Evolutionary conservation across 2,797 vertebrate species (phyloP), one percentile per base, ranked within the genome.

Genomic region (Sardinella longiceps): DNA sequence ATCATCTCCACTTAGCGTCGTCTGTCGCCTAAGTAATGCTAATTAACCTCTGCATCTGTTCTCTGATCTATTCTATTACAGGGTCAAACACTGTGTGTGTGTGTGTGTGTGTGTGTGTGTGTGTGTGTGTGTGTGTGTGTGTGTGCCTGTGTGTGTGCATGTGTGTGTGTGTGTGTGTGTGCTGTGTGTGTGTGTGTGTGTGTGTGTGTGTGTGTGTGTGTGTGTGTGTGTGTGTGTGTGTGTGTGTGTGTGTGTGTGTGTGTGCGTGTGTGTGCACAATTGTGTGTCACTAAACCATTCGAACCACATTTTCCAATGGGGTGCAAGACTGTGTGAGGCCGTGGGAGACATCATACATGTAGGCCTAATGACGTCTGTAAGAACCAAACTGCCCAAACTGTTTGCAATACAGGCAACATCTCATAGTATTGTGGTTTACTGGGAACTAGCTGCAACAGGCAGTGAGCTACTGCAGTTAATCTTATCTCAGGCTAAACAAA

Each of bases 11-110:
- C 90, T 87, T 85, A 89, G 89, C 88, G 84, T 91, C 91, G 92
- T 91, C 91, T 91, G 91, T 90, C 91, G 83, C 89, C 90, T 91
- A 93, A 93, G 93, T 90, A 90, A 93, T 91, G 90, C 93, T 91
- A 93, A 95, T 93, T 91, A 94, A 94, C 87, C 88, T 88, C 2
- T 83, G 50, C 90, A 90, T 88, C 91, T 77, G 37, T 14, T 43
- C 28, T 43, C 70, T 43, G 37, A 77, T 77, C 70, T 77, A 77
- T 43, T 77, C 70, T 11, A 43, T 77, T 77, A 77, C 6, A 39
- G 70, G 70, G 37, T 43, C 33, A 43, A 33, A 39, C 5, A 43
- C 60, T 63, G 23, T 9, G 14, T 37, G 30, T 6, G 63, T 10
- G 60, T 63, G 60, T 63, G 60, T 66, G 60, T 66, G 25, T 66